These are phyloP conservation scores for Drosophila prosaltans DNA, from an alignment of 1,140 invertebrate genomes.

Conservation along the genomic window DNA sequence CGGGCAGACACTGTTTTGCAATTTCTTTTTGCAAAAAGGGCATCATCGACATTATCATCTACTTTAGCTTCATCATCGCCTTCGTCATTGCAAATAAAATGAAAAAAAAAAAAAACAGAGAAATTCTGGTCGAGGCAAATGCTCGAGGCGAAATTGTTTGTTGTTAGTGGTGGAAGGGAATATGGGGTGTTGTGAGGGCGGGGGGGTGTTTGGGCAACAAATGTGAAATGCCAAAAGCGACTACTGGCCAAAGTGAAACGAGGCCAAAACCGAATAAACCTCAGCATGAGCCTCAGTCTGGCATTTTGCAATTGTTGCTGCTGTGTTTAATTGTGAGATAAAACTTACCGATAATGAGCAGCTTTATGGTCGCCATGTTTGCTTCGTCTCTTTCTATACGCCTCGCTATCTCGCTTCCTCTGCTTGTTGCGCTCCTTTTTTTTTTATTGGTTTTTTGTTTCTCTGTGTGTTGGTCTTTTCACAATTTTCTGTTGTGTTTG, in stretches of 20 bases:
- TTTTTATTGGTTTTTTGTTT: not conserved
- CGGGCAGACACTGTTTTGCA: too few relatives aligned
- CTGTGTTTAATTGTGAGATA: conserved; percentile 80
- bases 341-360: conserved; percentile 83
- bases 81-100: too few relatives aligned
- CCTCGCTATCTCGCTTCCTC: conserved; percentile 9
- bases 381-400: conserved; percentile 16
- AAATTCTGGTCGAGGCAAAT: too few relatives aligned
- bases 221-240: conserved; percentile 4
- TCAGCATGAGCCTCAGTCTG: conserved; percentile 8
- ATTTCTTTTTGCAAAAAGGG: too few relatives aligned
- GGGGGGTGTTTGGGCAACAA: not conserved
- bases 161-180: too few relatives aligned
- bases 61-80: too few relatives aligned
- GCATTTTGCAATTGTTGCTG: conserved; percentile 27
- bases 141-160: too few relatives aligned
- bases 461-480: conserved; percentile 14
- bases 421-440: not conserved
- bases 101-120: too few relatives aligned
- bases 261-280: conserved; percentile 12
- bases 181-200: too few relatives aligned
- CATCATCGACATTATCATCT: too few relatives aligned
- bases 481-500: conserved; percentile 24
- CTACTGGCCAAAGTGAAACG: not conserved
- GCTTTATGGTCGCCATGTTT: conserved; percentile 78